Conservation (phyloP, 2,797 vertebrate species). For the Melanotaenia nigrans region DNA sequence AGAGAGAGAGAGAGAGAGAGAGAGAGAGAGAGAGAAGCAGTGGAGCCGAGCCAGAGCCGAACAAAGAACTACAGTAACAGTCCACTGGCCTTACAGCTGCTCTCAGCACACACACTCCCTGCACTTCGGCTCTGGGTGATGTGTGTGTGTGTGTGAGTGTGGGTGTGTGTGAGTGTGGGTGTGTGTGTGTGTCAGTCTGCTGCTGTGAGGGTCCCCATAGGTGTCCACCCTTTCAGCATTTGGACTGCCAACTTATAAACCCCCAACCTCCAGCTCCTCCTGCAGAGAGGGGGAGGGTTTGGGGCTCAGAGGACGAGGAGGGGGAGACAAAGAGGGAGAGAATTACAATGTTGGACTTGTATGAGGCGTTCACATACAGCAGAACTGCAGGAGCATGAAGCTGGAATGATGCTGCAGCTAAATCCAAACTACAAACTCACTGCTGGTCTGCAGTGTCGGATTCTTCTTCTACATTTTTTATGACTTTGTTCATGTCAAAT, state of each 20-base stretch:
- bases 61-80: constrained; percentile 82
- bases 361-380: background rate
- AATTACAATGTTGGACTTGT: background rate
- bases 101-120: constrained; percentile 66
- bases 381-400: background rate
- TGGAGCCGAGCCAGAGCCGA: constrained; percentile 70
- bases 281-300: constrained; percentile 47
- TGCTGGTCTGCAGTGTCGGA: background rate
- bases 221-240: constrained; percentile 75
- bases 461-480: background rate
- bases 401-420: constrained; percentile 12
- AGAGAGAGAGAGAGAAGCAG: constrained; percentile 31
- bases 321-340: constrained; percentile 22
- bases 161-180: constrained; percentile 23
- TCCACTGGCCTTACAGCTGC: constrained; percentile 76
- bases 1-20: background rate
- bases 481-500: no score
- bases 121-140: constrained; percentile 40
- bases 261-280: constrained; percentile 61
- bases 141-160: constrained; percentile 20
- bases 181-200: constrained; percentile 35
- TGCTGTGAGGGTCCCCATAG: constrained; percentile 70
- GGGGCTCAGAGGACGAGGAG: constrained; percentile 20
- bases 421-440: background rate
- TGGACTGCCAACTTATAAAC: constrained; percentile 72